Evolutionary conservation across 2,888 invertebrate genomes (phyloP).

Genomic region (Mesorhabditis spiculigera): DNA sequence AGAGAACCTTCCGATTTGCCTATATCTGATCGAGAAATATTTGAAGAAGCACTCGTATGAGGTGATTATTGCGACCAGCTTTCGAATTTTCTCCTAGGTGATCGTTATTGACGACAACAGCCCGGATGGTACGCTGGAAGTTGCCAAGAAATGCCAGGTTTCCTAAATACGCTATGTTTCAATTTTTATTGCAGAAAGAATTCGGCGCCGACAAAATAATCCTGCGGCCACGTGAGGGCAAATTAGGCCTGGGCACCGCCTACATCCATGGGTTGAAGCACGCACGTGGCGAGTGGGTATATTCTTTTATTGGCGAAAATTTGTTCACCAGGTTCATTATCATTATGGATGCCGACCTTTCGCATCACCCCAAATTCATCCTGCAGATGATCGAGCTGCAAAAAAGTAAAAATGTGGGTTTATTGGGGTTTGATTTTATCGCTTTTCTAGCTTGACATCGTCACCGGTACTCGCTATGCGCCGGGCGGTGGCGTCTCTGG

Average conservation of each 20-base stretch:
- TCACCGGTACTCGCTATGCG: constrained; percentile 82
- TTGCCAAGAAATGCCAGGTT: constrained; percentile 82
- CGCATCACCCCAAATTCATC: constrained; percentile 65
- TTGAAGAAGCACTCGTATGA: constrained; percentile 41
- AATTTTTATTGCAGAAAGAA: constrained; percentile 62
- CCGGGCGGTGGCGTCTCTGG: constrained; percentile 89
- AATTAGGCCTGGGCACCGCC: constrained; percentile 90
- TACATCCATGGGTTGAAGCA: constrained; percentile 94
- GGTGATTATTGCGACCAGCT: constrained; percentile 20
- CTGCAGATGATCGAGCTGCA: constrained; percentile 69
- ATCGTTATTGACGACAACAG: constrained; percentile 97
- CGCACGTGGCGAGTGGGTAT: constrained; percentile 76
- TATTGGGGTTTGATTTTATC: neutral
- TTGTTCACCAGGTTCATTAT: constrained; percentile 70
- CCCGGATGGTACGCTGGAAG: constrained; percentile 91
- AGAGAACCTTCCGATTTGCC: constrained; percentile 91
- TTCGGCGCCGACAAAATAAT: constrained; percentile 84
- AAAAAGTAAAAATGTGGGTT: constrained; percentile 63
- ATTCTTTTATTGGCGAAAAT: constrained; percentile 2
- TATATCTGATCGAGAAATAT: constrained; percentile 83
- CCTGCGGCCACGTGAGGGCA: constrained; percentile 81
- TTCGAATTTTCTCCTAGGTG: constrained; percentile 73
- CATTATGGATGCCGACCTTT: constrained; percentile 83
- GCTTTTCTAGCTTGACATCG: constrained; percentile 73
- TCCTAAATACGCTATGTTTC: neutral